A percentile compares a stretch with the other conserved stretches of the same genome.
These are phyloP conservation scores for Aphelenchoides besseyi DNA, from an alignment of 1,140 invertebrate species.

Conservation along the genomic window DNA sequence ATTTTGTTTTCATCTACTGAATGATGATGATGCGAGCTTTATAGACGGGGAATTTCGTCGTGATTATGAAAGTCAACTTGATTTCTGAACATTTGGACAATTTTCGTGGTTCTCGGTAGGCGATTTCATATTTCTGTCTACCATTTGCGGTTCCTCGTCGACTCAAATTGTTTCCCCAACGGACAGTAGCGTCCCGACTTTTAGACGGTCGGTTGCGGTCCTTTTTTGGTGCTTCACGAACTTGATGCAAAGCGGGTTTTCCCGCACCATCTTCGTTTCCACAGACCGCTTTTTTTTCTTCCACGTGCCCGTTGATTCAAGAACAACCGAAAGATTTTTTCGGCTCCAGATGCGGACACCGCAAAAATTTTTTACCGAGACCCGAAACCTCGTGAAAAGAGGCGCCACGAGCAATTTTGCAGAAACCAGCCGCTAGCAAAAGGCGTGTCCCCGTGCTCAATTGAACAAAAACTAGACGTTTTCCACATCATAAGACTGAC, in stretches of 20 bases:
- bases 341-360: background rate
- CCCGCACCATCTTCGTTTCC: background rate
- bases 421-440: background rate
- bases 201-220: background rate
- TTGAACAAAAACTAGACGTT: background rate
- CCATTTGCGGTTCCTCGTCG: slow-evolving; percentile 1
- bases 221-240: background rate
- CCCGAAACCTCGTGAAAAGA: background rate
- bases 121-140: too few species aligned
- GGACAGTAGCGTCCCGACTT: background rate
- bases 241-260: background rate
- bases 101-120: too few species aligned
- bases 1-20: too few species aligned
- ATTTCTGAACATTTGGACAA: too few species aligned
- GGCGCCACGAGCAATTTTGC: background rate
- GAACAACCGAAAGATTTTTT: background rate
- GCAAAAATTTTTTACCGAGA: background rate
- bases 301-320: background rate
- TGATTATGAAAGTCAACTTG: too few species aligned
- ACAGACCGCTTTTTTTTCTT: background rate
- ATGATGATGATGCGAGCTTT: too few species aligned
- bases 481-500: background rate
- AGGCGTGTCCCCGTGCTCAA: background rate
- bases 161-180: background rate
- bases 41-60: too few species aligned